A percentile compares a stretch with the other conserved stretches of the same genome.
Conservation (phyloP, 2,113 vertebrate species). For the Periophthalmodon schlosseri region DNA sequence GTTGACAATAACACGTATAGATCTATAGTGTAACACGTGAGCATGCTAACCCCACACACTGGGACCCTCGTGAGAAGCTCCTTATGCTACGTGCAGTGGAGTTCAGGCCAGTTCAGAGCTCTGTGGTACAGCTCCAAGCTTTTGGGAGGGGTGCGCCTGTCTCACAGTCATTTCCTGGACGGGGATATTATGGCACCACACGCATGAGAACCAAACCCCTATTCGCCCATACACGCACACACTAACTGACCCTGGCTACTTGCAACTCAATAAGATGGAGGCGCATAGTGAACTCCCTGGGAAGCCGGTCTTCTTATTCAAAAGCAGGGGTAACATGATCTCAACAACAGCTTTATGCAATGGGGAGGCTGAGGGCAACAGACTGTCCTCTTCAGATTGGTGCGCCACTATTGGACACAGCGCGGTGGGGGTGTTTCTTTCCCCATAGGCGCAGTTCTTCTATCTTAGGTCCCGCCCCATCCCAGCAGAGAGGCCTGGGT, state of each 20-base stretch:
- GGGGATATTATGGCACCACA: constrained; percentile 67
- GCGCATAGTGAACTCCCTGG: constrained; percentile 52
- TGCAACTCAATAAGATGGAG: constrained; percentile 49
- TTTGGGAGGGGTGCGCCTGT: constrained; percentile 67
- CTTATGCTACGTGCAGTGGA: constrained; percentile 35
- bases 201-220: constrained; percentile 65
- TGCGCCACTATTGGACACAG: constrained; percentile 12
- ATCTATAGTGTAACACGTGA: constrained; percentile 8
- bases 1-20: constrained; percentile 19
- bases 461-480: constrained; percentile 30
- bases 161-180: constrained; percentile 72
- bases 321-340: constrained; percentile 59
- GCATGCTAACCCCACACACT: constrained; percentile 9
- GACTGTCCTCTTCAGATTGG: constrained; percentile 17
- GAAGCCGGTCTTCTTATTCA: constrained; percentile 55
- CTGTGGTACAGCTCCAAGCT: constrained; percentile 65
- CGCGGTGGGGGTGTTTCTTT: constrained; percentile 9
- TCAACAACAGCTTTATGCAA: constrained; percentile 62
- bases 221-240: constrained; percentile 43
- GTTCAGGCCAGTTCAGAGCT: constrained; percentile 66
- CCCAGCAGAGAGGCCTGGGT: constrained; percentile 27
- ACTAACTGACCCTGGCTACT: constrained; percentile 45
- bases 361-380: constrained; percentile 38
- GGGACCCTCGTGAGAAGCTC: constrained; percentile 20
- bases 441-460: constrained; percentile 10